These are phyloP conservation scores for Amphipoea oculea DNA, from an alignment of 2,888 invertebrate genomes.

Conservation along the genomic window DNA sequence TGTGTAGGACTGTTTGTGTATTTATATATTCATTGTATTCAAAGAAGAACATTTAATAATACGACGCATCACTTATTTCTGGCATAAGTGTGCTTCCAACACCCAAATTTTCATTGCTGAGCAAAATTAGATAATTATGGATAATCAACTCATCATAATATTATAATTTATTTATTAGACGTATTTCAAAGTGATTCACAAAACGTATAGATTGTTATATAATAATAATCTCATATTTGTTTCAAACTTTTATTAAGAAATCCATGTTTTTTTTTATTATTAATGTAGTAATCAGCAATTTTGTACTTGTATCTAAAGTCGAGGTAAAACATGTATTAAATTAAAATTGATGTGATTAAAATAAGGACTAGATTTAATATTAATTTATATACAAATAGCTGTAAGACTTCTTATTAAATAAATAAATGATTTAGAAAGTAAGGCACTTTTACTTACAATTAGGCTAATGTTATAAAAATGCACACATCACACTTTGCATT, in stretches of 20 bases:
- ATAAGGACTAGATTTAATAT: conserved; percentile 76
- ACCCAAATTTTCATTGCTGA: not conserved
- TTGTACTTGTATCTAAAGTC: conserved; percentile 34
- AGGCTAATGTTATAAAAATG: conserved; percentile 21
- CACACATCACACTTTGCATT: conserved; percentile 31
- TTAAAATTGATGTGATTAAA: conserved; percentile 66
- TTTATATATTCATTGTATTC: conserved; percentile 38
- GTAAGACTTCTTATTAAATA: conserved; percentile 79
- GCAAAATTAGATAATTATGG: not conserved
- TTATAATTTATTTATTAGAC: conserved; percentile 9
- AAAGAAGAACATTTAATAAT: not conserved
- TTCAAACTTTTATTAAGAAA: conserved; percentile 26
- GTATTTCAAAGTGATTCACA: conserved; percentile 1
- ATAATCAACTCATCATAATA: not conserved
- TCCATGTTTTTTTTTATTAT: conserved; percentile 1
- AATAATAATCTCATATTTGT: conserved; percentile 28
- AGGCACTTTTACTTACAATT: conserved; percentile 51
- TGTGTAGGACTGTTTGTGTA: conserved; percentile 63
- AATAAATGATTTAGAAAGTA: conserved; percentile 73
- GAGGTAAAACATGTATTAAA: conserved; percentile 52
- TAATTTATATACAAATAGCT: conserved; percentile 78
- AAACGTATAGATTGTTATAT: not conserved
- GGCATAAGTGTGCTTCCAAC: conserved; percentile 3
- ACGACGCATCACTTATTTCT: conserved; percentile 10
- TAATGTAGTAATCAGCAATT: conserved; percentile 23